phyloP scores from a whole-genome alignment of 2,113 vertebrate species.

The Mellivora capensis region DNA sequence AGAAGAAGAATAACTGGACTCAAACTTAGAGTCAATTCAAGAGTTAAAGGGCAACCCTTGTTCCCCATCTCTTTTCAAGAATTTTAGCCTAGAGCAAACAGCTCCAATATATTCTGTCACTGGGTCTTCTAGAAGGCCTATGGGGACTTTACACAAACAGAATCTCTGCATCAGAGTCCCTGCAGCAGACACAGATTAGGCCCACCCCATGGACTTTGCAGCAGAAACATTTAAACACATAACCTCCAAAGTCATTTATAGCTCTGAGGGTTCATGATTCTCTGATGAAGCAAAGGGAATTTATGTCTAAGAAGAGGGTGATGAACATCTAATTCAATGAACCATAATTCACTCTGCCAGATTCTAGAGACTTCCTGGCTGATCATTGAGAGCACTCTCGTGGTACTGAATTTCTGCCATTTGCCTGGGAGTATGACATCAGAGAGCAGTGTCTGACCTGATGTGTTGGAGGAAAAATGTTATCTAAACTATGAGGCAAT shows the following conservation, averaged over 20 bases:
- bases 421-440: constrained; percentile 53
- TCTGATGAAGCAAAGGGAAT: constrained; percentile 30
- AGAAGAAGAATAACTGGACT: neutral
- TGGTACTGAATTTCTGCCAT: constrained; percentile 37
- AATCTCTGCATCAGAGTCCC: constrained; percentile 15
- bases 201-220: neutral
- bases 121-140: neutral
- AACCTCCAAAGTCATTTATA: constrained; percentile 6
- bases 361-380: constrained; percentile 37
- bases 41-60: neutral
- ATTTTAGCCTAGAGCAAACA: constrained; percentile 12
- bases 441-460: constrained; percentile 43
- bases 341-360: constrained; percentile 39
- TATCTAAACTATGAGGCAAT: constrained; percentile 8
- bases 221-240: constrained; percentile 25
- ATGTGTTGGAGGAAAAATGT: constrained; percentile 9
- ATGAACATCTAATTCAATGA: constrained; percentile 42
- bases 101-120: neutral
- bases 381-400: neutral
- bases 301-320: constrained; percentile 41
- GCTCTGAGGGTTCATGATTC: neutral
- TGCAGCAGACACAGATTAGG: neutral
- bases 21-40: neutral
- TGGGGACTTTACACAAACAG: constrained; percentile 35
- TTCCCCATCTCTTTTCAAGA: neutral